Evolutionary conservation across 2,113 vertebrate genomes (phyloP).

Genomic region (Daphoenositta chrysoptera): DNA sequence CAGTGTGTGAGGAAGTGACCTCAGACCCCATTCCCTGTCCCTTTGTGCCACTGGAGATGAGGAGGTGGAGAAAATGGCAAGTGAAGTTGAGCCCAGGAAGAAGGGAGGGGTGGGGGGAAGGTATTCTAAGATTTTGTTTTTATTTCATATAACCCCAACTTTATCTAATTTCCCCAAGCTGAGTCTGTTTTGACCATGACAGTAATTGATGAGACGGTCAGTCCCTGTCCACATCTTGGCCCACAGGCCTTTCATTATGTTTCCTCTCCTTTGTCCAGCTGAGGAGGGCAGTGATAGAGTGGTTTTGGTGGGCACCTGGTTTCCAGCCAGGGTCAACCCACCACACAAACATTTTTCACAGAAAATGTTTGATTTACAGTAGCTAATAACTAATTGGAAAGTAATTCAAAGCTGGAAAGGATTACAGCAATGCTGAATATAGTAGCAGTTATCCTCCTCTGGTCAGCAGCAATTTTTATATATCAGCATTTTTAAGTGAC

Average conservation of each 20-base stretch:
- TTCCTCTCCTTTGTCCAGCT: not conserved
- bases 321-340: not conserved
- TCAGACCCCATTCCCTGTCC: not conserved
- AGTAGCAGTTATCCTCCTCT: not conserved
- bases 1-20: fast-evolving
- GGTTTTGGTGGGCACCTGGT: not conserved
- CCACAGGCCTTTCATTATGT: not conserved
- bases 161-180: not conserved
- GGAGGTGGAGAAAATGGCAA: not conserved
- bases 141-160: not conserved
- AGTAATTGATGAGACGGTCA: fast-evolving
- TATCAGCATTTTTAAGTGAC: not conserved
- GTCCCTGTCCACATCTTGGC: too few relatives aligned
- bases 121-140: not conserved
- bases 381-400: not conserved
- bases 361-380: not conserved
- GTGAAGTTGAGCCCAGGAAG: not conserved
- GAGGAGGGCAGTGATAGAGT: not conserved
- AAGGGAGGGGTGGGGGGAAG: not conserved
- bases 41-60: not conserved
- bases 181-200: not conserved
- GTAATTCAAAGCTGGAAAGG: not conserved
- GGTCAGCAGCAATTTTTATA: not conserved
- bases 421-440: not conserved
- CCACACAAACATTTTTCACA: not conserved